Evolutionary conservation across 1,140 invertebrate genomes (phyloP).

Genomic region (Sycobia sp.): DNA sequence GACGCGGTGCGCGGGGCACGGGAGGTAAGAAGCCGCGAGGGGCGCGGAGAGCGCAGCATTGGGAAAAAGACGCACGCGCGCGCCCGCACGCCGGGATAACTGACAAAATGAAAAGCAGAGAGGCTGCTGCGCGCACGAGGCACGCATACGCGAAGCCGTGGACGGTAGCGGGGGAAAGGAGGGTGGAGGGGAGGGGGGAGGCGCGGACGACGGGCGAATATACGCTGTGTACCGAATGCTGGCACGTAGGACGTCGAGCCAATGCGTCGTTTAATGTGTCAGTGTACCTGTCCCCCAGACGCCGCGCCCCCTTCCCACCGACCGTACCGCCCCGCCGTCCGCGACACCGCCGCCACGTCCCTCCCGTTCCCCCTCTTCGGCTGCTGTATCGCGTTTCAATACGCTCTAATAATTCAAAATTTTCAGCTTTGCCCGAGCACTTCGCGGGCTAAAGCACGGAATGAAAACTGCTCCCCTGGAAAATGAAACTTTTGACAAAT

Average conservation of each 20-base stretch:
- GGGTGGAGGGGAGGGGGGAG: neutral
- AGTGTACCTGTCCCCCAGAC: conserved; percentile 10
- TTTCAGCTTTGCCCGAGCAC: neutral
- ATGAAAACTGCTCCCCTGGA: no score
- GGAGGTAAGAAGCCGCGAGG: no score
- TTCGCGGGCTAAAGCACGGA: no score
- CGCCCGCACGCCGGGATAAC: no score
- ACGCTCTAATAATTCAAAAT: conserved; percentile 12
- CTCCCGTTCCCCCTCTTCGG: no score
- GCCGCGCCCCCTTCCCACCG: no score
- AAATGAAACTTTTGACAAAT: no score
- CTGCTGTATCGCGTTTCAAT: conserved; percentile 9
- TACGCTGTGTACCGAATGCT: neutral
- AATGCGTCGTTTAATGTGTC: conserved; percentile 11
- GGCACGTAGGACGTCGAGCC: neutral
- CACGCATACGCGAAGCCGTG: neutral
- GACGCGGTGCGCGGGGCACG: no score
- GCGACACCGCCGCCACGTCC: no score
- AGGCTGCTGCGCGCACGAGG: neutral
- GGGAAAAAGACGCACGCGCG: no score
- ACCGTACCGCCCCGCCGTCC: no score
- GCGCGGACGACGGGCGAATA: neutral
- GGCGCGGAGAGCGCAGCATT: no score
- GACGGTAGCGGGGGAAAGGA: neutral
- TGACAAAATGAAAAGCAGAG: neutral